Percentiles rank a stretch among this genome's conserved stretches.
These are phyloP conservation scores for Microtus montanus DNA, from an alignment of 2,113 vertebrate genomes.

Conservation along the genomic window DNA sequence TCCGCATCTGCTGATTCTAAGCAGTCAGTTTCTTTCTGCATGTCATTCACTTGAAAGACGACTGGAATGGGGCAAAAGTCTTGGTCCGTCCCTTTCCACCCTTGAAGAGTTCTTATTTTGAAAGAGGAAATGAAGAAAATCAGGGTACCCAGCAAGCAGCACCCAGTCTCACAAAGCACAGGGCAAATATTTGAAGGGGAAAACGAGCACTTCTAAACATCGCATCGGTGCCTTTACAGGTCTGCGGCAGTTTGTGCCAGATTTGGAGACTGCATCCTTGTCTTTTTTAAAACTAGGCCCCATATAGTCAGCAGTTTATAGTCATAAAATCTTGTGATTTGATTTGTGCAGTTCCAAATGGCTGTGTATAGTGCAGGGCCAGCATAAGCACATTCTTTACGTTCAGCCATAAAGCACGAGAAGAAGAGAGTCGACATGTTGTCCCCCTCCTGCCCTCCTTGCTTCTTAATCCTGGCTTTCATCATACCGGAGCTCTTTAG, in stretches of 20 bases:
- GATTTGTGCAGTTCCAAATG: slow-evolving; percentile 66
- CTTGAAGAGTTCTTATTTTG: slow-evolving; percentile 36
- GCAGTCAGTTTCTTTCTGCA: background rate
- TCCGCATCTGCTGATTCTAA: background rate
- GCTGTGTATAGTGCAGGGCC: slow-evolving; percentile 36
- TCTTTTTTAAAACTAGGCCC: slow-evolving; percentile 47
- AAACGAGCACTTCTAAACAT: slow-evolving; percentile 47
- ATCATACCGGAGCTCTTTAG: background rate
- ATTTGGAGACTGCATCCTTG: slow-evolving; percentile 33
- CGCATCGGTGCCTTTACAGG: slow-evolving; percentile 8
- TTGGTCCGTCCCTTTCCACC: background rate
- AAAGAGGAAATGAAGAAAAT: slow-evolving; percentile 58
- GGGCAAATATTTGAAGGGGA: slow-evolving; percentile 50
- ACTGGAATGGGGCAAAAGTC: background rate
- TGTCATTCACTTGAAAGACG: background rate
- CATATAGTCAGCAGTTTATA: slow-evolving; percentile 51
- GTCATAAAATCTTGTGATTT: slow-evolving; percentile 65
- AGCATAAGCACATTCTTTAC: background rate
- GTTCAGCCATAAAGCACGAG: slow-evolving; percentile 13
- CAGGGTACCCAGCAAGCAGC: slow-evolving; percentile 20
- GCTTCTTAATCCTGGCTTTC: slow-evolving; percentile 28
- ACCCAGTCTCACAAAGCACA: slow-evolving; percentile 47
- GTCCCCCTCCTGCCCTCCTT: background rate
- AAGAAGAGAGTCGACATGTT: background rate
- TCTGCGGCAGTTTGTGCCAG: slow-evolving; percentile 32